A percentile compares a stretch with the other conserved stretches of the same genome.
Conservation (phyloP, 2,888 invertebrate species). For the Chouioia cunea region DNA sequence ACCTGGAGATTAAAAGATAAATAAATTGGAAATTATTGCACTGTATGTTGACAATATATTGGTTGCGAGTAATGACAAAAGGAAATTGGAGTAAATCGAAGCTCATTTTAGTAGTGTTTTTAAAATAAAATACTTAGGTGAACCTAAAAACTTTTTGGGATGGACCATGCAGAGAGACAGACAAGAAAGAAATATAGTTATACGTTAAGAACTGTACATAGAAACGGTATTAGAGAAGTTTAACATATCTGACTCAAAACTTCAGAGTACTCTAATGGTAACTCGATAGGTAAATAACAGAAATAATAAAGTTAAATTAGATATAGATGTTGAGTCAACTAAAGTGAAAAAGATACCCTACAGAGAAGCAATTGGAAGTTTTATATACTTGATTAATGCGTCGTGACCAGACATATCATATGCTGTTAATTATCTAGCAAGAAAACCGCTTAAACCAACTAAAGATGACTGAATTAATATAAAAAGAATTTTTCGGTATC, state of each 20-base stretch:
- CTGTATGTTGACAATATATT: constrained; percentile 42
- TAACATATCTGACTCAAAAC: constrained; percentile 28
- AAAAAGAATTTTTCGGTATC: constrained; percentile 44
- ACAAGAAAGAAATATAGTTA: background rate
- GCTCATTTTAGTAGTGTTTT: constrained; percentile 37
- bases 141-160: constrained; percentile 44
- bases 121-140: constrained; percentile 48
- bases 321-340: background rate
- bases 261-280: constrained; percentile 40
- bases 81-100: constrained; percentile 45
- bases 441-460: constrained; percentile 24
- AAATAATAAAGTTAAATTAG: constrained; percentile 4
- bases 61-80: constrained; percentile 40
- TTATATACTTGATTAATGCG: constrained; percentile 49
- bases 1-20: constrained; percentile 40
- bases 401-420: constrained; percentile 35
- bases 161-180: constrained; percentile 7
- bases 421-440: constrained; percentile 32
- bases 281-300: too few species aligned
- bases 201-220: background rate
- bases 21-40: constrained; percentile 44
- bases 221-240: background rate
- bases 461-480: constrained; percentile 45
- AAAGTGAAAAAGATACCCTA: constrained; percentile 43
- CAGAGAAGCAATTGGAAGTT: constrained; percentile 50